Base-by-base conservation (phyloP, 2,888 invertebrate genomes). In the Ariolimax columbianus region DNA sequence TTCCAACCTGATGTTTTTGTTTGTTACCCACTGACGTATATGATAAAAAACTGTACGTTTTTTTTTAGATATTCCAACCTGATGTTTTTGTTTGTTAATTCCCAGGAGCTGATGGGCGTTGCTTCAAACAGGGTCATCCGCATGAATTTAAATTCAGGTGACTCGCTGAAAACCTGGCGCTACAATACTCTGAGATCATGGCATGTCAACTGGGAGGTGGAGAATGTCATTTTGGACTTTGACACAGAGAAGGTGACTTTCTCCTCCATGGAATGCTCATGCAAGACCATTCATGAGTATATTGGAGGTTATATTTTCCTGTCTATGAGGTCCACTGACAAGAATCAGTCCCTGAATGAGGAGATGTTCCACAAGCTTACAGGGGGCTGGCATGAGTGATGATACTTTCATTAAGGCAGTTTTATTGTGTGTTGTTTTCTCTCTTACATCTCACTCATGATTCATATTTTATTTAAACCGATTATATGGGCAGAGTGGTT, bases 191-290 rank as follows among this genome's bases (percentile, higher is more conserved):
- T 99, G 97, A 98, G 98, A 96, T 98, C 98, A 55, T 99, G 99
- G 99, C 99, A 99, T 94, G 99, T 99, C 0, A 99, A 99, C 95
- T 99, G 99, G 99, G 99, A 99, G 94, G 97, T 98, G 70, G 97
- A 91, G 86, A 92, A 93, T 80, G 91, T 93, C 63, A 90, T 91
- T 84, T 88, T 99, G 19, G 98, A 99, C 93, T 98, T 98, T 93
- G 98, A 99, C 91, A 98, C 98, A 89, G 98, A 97, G 90, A 93
- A 94, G 77, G 97, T 97, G 30, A 96, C 98, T 87, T 99, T 99
- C 95, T 97, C 97, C 78, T 98, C 98, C 83, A 96, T 97, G 86
- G 98, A 98, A 1, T 98, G 99, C 0, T 99, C 99, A 94, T 99
- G 99, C 94, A 99, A 99, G 95, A 98, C 99, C 0, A 97, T 99